A percentile compares a stretch with the other conserved stretches of the same genome.
These are phyloP conservation scores for Chironex yamaguchii DNA, from an alignment of 30 jellyfish, hydroid and myxozoan genomes.

Conservation along the genomic window DNA sequence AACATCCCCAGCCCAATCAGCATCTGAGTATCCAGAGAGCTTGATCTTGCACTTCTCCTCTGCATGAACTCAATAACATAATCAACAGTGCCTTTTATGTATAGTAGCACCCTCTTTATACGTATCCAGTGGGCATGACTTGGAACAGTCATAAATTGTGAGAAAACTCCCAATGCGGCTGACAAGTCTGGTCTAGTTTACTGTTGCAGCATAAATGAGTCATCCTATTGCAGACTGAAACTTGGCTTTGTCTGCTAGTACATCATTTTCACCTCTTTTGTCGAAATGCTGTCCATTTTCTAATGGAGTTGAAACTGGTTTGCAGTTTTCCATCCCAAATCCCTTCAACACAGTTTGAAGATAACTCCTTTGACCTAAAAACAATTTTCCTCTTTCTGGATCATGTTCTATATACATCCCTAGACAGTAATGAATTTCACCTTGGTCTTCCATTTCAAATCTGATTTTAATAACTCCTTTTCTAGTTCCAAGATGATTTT, in stretches of 20 bases:
- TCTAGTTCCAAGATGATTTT: background rate
- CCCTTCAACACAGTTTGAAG: background rate
- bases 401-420: background rate
- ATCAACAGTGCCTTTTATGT: constrained; percentile 12
- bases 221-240: constrained; percentile 58
- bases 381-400: no score
- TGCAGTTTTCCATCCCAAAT: background rate
- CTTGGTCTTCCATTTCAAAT: constrained; percentile 24
- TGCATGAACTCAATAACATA: background rate
- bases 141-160: constrained; percentile 7
- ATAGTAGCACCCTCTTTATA: constrained; percentile 35
- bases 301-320: background rate
- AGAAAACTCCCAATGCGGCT: constrained; percentile 48
- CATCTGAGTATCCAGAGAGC: constrained; percentile 38
- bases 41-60: background rate
- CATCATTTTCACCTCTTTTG: background rate
- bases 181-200: constrained; percentile 29
- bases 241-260: background rate
- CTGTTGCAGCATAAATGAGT: constrained; percentile 6
- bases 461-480: background rate
- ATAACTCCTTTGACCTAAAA: background rate
- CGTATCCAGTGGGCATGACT: constrained; percentile 41
- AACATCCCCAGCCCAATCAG: constrained; percentile 63
- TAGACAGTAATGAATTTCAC: background rate
- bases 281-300: constrained; percentile 11